phyloP scores from a whole-genome alignment of 2,113 vertebrate genomes.

The Rana temporaria region DNA sequence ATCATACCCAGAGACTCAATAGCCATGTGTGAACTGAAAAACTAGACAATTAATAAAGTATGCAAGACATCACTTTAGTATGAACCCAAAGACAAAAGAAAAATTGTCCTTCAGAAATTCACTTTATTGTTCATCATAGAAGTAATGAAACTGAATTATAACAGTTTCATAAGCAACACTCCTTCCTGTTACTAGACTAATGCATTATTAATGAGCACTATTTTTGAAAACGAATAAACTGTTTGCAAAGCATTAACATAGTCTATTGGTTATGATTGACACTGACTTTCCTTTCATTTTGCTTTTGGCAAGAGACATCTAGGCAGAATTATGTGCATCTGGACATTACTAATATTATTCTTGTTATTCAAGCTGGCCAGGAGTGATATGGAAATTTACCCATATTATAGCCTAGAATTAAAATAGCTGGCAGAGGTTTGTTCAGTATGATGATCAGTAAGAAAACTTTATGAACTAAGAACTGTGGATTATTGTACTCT shows the following conservation, averaged over 20 bases:
- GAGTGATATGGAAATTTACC: slow-evolving; percentile 79
- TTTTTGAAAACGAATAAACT: slow-evolving; percentile 79
- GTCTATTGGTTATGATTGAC: slow-evolving; percentile 83
- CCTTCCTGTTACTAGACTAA: slow-evolving; percentile 71
- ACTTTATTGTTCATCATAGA: slow-evolving; percentile 65
- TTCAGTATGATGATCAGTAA: slow-evolving; percentile 41
- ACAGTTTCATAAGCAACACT: slow-evolving; percentile 71
- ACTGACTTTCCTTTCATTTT: slow-evolving; percentile 79
- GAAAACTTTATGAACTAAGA: slow-evolving; percentile 41
- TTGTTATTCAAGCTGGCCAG: slow-evolving; percentile 75
- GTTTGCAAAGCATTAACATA: slow-evolving; percentile 85
- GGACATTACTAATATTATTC: slow-evolving; percentile 80
- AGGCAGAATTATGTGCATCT: slow-evolving; percentile 79
- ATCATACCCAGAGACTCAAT: slow-evolving; percentile 1
- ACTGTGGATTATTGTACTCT: slow-evolving; percentile 16
- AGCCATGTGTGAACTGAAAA: slow-evolving; percentile 34
- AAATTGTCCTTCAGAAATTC: slow-evolving; percentile 72
- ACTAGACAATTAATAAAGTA: slow-evolving; percentile 71
- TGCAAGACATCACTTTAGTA: slow-evolving; percentile 69
- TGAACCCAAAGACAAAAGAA: slow-evolving; percentile 73
- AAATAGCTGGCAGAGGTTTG: slow-evolving; percentile 48
- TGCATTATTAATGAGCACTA: slow-evolving; percentile 85
- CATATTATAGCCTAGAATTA: slow-evolving; percentile 56
- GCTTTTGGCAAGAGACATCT: slow-evolving; percentile 76
- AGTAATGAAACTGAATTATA: slow-evolving; percentile 72